Base-by-base conservation (phyloP, 2,113 vertebrate genomes). In the Symphodus melops region DNA sequence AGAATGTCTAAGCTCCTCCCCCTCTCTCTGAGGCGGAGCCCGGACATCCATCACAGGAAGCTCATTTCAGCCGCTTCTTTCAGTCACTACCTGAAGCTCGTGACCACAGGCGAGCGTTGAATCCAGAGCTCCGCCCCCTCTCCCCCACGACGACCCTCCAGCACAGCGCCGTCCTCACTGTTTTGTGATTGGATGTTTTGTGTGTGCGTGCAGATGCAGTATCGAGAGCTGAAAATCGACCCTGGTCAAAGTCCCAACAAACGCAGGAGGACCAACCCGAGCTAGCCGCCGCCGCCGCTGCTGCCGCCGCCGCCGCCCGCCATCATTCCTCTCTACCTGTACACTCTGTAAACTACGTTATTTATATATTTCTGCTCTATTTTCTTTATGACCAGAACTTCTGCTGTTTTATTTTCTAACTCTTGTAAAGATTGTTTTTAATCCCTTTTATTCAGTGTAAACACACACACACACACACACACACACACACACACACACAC, bases 191-290 rank as follows among this genome's bases (percentile, higher is more conserved):
- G 3, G 9, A 2, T 4, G 10, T 8, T 33, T 17, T 42, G 36
- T 57, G 39, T 72, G 59, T 33, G 8, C 9, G 36, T 67, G 19
- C 95, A 99, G 97, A 94, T 97, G 95, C 97, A 98, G 48, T 98
- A 96, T 85, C 95, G 93, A 16, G 96, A 98, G 81, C 88, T 98
- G 93, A 96, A 95, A 93, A 84, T 89, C 48, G 96, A 98, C 56
- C 88, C 93, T 19, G 94, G 92, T 51, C 96, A 96, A 63, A 98
- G 96, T 81, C 96, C 96, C 0, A 96, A 67, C 91, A 97, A 96
- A 83, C 96, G 94, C 87, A 95, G 92, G 93, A 95, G 95, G 93
- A 96, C 89, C 75, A 95, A 93, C 82, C 93, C 74, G 41, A 92
- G 89, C 75, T 97, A 96, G 90, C 62, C 3, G 36, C 60, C 12